Percentiles rank a stretch among this genome's conserved stretches.
Evolutionary conservation across 2,888 invertebrate species (phyloP).

Genomic region (Serripes groenlandicus): DNA sequence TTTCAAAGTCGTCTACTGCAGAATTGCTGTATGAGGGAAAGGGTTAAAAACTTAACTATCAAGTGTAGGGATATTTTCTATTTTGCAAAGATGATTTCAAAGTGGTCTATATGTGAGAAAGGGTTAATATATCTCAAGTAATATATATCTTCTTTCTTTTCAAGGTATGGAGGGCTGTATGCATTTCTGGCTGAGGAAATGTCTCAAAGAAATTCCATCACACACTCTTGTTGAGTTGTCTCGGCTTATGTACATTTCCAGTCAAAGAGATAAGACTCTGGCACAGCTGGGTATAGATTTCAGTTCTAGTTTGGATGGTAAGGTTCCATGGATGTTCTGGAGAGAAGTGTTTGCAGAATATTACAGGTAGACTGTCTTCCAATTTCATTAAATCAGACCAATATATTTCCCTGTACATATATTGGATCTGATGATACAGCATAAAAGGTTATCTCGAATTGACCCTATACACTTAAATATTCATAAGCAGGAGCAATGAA

Average conservation of each 20-base stretch:
- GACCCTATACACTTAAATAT: no score
- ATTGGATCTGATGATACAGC: no score
- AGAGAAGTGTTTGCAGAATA: conserved; percentile 68
- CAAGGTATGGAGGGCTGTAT: conserved; percentile 58
- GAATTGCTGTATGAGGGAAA: no score
- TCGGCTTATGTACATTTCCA: conserved; percentile 47
- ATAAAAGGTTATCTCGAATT: no score
- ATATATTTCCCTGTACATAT: neutral
- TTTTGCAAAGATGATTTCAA: no score
- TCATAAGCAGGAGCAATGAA: no score
- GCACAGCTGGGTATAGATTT: conserved; percentile 45
- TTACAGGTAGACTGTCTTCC: conserved; percentile 42
- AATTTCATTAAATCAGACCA: neutral
- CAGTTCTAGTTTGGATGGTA: conserved; percentile 26
- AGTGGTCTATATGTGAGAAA: no score
- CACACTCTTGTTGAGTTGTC: conserved; percentile 58
- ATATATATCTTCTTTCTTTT: no score
- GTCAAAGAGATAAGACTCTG: conserved; percentile 42
- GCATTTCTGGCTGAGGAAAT: conserved; percentile 62
- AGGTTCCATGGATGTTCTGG: conserved; percentile 70
- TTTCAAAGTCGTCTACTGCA: no score
- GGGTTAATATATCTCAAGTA: no score
- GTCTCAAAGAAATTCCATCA: conserved; percentile 62
- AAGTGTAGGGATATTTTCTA: no score
- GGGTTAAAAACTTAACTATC: no score